Evolutionary conservation across 2,113 vertebrate species (phyloP).

Genomic region (Alligator mississippiensis): DNA sequence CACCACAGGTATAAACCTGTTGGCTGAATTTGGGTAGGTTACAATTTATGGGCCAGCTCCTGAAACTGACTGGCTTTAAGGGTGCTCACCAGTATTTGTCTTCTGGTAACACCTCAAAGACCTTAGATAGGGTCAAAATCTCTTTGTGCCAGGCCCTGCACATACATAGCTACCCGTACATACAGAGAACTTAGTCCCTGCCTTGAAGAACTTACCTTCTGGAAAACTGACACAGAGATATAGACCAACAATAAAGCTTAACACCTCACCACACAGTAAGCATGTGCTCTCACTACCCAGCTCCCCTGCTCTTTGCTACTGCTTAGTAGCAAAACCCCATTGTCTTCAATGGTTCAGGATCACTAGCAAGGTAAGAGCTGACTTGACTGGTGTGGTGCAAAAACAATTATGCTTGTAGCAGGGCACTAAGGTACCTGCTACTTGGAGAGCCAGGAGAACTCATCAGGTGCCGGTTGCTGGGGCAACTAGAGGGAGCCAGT

Average conservation of each 20-base stretch:
- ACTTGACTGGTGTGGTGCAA: conserved; percentile 23
- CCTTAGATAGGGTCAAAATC: conserved; percentile 24
- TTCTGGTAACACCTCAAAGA: conserved; percentile 48
- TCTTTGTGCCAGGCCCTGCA: conserved; percentile 26
- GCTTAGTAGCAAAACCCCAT: conserved; percentile 1
- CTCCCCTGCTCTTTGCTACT: not conserved
- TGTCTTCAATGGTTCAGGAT: conserved; percentile 1
- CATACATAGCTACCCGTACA: not conserved
- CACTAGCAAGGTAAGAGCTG: not conserved
- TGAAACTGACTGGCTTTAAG: conserved; percentile 49
- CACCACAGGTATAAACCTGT: conserved; percentile 43
- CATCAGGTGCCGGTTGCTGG: no score
- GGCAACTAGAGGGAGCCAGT: no score
- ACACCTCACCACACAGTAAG: conserved; percentile 5
- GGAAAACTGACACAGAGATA: conserved; percentile 52
- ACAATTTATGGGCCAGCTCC: conserved; percentile 39
- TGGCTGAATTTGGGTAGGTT: conserved; percentile 45
- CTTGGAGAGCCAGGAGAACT: no score
- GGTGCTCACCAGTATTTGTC: conserved; percentile 52
- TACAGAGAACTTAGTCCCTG: conserved; percentile 56
- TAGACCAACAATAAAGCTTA: conserved; percentile 19
- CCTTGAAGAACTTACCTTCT: conserved; percentile 1
- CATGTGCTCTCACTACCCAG: not conserved
- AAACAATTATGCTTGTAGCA: not conserved
- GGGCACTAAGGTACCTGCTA: no score